Evolutionary conservation across 2,113 vertebrate species (phyloP).

Genomic region (Nycticorax nycticorax): DNA sequence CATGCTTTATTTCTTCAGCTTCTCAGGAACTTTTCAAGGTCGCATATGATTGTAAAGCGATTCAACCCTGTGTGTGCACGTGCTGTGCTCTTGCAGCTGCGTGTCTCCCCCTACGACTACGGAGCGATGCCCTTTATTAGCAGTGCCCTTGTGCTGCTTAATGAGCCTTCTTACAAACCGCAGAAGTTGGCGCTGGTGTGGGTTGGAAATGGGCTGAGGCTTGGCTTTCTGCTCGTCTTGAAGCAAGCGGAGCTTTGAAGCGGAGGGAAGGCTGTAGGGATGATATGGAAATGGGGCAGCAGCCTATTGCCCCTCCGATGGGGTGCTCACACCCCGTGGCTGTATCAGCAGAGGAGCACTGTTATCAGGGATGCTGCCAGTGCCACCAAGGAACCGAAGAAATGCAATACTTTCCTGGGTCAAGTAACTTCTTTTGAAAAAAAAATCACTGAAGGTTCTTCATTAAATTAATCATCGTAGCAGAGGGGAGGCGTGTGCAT

Average conservation of each 20-base stretch:
- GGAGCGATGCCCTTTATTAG: neutral
- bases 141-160: neutral
- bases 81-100: neutral
- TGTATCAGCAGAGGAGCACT: neutral
- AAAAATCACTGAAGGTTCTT: neutral
- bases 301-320: fast-evolving
- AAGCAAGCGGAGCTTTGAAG: neutral
- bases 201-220: neutral
- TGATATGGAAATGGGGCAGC: neutral
- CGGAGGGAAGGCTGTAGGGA: neutral
- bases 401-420: neutral
- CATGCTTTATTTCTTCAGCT: neutral
- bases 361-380: neutral
- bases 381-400: neutral
- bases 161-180: neutral
- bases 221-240: neutral
- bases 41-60: fast-evolving
- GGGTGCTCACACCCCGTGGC: fast-evolving
- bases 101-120: fast-evolving
- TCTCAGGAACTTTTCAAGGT: neutral
- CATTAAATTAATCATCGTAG: neutral
- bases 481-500: neutral
- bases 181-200: neutral
- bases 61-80: neutral
- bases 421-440: neutral